Evolutionary conservation across 2,113 vertebrate genomes (phyloP).

Genomic region (Myxocyprinus asiaticus): DNA sequence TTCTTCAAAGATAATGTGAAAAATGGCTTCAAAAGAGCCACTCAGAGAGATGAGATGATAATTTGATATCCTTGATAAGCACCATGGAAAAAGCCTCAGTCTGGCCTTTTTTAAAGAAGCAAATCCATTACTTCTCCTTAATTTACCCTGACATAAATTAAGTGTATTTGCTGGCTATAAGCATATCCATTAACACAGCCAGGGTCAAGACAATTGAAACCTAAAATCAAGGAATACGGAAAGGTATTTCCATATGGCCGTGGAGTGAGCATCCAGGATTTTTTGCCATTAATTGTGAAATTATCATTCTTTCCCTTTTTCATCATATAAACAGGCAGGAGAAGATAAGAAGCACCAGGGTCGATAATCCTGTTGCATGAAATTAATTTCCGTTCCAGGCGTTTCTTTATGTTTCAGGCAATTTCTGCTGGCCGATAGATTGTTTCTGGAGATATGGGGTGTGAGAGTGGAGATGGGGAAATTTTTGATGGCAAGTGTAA

Average conservation of each 20-base stretch:
- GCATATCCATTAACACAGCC: constrained; percentile 78
- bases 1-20: constrained; percentile 75
- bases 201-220: constrained; percentile 80
- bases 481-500: constrained; percentile 71
- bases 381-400: constrained; percentile 77
- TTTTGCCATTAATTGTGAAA: constrained; percentile 76
- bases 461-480: constrained; percentile 57
- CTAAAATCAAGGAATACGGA: constrained; percentile 75
- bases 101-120: constrained; percentile 76
- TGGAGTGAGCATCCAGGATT: constrained; percentile 65
- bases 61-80: constrained; percentile 81
- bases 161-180: constrained; percentile 80
- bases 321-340: constrained; percentile 72
- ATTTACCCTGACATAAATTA: constrained; percentile 82
- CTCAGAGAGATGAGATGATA: constrained; percentile 76
- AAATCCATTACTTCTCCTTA: constrained; percentile 82
- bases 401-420: constrained; percentile 74
- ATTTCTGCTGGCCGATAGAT: constrained; percentile 67
- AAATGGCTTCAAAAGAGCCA: constrained; percentile 73
- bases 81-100: constrained; percentile 75
- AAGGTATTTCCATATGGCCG: constrained; percentile 75
- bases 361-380: constrained; percentile 69
- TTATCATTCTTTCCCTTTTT: constrained; percentile 62
- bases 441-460: constrained; percentile 71
- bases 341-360: constrained; percentile 70